phyloP scores from a whole-genome alignment of 1,140 invertebrate species.

The Atta texana region DNA sequence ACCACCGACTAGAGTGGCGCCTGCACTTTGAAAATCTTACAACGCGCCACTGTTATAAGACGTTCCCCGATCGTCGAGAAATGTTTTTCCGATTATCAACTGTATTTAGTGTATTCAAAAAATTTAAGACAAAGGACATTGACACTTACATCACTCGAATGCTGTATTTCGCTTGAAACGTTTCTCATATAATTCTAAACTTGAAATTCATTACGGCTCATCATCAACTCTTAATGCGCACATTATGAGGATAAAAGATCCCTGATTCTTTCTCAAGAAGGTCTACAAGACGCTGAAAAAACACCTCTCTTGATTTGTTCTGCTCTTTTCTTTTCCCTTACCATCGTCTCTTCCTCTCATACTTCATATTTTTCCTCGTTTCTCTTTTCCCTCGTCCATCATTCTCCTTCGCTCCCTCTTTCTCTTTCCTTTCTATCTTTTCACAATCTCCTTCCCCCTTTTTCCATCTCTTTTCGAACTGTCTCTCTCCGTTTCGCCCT shows the following conservation, averaged over 20 bases:
- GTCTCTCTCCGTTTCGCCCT: constrained; percentile 25
- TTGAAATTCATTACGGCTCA: constrained; percentile 23
- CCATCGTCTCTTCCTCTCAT: constrained; percentile 35
- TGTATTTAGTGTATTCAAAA: not conserved
- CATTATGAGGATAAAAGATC: constrained; percentile 13
- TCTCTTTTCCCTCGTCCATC: constrained; percentile 51
- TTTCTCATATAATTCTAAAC: not conserved
- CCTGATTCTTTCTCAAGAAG: constrained; percentile 35
- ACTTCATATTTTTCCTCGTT: constrained; percentile 12
- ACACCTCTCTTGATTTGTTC: constrained; percentile 42
- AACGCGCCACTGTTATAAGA: not conserved
- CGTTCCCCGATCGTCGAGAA: not conserved
- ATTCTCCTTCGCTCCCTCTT: constrained; percentile 59
- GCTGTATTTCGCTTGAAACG: not conserved
- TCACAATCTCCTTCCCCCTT: constrained; percentile 60
- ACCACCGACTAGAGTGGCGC: constrained; percentile 56
- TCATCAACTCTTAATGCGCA: not conserved
- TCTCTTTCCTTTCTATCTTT: constrained; percentile 66
- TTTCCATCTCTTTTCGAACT: constrained; percentile 60
- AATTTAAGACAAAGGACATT: too few relatives aligned
- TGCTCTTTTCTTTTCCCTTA: constrained; percentile 36
- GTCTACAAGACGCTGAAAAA: constrained; percentile 14
- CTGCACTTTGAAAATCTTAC: constrained; percentile 45
- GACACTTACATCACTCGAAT: not conserved
- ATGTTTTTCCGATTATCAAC: constrained; percentile 32